Evolutionary conservation across 2,113 vertebrate species (phyloP), one percentile per base, ranked within the genome.

Genomic region (Embiotoca jacksoni): DNA sequence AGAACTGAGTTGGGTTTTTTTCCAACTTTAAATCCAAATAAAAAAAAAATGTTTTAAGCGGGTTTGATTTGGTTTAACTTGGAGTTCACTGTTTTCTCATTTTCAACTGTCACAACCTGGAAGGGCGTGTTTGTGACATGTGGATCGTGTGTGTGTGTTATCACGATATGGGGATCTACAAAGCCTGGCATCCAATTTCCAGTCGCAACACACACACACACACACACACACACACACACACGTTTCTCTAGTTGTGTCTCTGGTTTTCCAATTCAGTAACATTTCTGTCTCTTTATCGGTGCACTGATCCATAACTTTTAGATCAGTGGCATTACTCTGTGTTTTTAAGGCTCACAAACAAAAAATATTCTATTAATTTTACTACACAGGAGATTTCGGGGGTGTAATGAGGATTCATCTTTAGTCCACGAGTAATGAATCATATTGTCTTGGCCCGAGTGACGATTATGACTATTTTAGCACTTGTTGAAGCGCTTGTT

Each of bases 171-270:
- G 53, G 36, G 54, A 78, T 89, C 83, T 85, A 47, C 56, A 85
- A 89, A 64, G 80, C 77, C 70, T 69, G 46, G 49, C 81, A 80
- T 80, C 82, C 80, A 80, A 78, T 83, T 89, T 84, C 46, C 57
- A 84, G 72, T 67, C 23, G 1, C 63, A 11, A 72, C 50, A 49
- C 55, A 76, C 39, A 68, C 0, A 68, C 15, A 57, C 9, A 50
- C 50, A 31, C 50, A 63, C 8, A 54, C 49, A 35, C 31, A 71
- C 60, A 53, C 50, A 71, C 66, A 64, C 30, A 60, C 11, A 49
- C 61, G 1, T 6, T 56, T 33, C 10, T 56, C n/a, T 50, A 37
- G 53, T 71, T 57, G 56, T 69, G 23, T 63, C 35, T 36, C 10
- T 16, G 23, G 23, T 57, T 81, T 80, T 73, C 57, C 75, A 59